A percentile compares a stretch with the other conserved stretches of the same genome.
phyloP scores from a whole-genome alignment of 2,797 vertebrate genomes.

The Xenentodon cancila region DNA sequence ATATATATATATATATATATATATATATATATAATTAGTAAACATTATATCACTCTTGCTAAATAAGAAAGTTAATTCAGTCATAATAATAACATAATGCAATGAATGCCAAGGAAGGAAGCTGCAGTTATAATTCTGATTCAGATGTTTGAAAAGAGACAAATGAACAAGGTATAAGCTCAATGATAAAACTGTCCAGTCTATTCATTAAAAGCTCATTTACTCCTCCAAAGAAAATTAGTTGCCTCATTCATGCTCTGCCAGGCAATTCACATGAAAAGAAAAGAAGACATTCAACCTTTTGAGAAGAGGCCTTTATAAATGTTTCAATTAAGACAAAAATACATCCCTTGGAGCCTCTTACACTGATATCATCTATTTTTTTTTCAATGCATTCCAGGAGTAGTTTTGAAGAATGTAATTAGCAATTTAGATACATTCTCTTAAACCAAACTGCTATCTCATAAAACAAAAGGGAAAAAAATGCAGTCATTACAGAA shows the following conservation, averaged over 20 bases:
- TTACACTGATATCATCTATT: conserved; percentile 19
- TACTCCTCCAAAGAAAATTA: conserved; percentile 42
- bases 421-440: conserved; percentile 2
- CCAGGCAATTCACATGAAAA: conserved; percentile 37
- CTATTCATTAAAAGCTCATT: conserved; percentile 62
- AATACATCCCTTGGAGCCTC: conserved; percentile 17
- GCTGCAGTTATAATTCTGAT: neutral
- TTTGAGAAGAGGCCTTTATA: conserved; percentile 33
- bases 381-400: conserved; percentile 4
- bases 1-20: no score
- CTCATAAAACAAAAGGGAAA: neutral
- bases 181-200: conserved; percentile 43
- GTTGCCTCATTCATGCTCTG: conserved; percentile 46
- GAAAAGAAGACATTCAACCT: conserved; percentile 32
- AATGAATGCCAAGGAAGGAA: no score
- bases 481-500: neutral
- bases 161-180: conserved; percentile 42
- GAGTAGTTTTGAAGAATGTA: conserved; percentile 18
- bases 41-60: no score
- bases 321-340: conserved; percentile 51
- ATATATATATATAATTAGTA: no score
- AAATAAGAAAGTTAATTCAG: no score
- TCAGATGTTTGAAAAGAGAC: conserved; percentile 3
- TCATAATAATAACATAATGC: no score
- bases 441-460: conserved; percentile 12